These are phyloP conservation scores for Heterodera filipjevi DNA, from an alignment of 2,888 invertebrate species.

Conservation along the genomic window DNA sequence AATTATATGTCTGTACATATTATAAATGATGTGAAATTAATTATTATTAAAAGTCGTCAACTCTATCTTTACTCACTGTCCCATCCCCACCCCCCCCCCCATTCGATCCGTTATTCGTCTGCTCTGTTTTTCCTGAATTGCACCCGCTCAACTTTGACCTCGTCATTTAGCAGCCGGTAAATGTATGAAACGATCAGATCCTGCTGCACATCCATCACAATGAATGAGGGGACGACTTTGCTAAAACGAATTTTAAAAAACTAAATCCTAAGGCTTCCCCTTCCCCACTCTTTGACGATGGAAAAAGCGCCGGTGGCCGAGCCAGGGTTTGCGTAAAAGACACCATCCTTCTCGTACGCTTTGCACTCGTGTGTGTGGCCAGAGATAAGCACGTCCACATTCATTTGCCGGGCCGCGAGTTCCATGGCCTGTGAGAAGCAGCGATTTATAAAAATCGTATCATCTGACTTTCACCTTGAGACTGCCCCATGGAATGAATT, in stretches of 20 bases:
- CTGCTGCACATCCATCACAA: constrained; percentile 97
- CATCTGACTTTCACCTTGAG: constrained; percentile 42
- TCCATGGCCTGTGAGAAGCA: constrained; percentile 74
- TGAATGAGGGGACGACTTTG: constrained; percentile 89
- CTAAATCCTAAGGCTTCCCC: neutral
- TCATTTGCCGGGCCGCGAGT: constrained; percentile 89
- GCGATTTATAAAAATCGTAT: constrained; percentile 18
- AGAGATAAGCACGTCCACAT: constrained; percentile 96
- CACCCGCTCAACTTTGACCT: constrained; percentile 79
- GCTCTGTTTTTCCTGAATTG: constrained; percentile 27
- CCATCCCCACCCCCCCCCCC: neutral
- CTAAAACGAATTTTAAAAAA: constrained; percentile 65
- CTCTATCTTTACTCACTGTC: neutral
- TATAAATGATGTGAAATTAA: too few species aligned
- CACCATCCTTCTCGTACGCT: constrained; percentile 78
- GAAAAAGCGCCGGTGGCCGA: constrained; percentile 94
- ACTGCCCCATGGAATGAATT: constrained; percentile 96
- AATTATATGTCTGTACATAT: neutral
- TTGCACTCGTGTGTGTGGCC: constrained; percentile 98
- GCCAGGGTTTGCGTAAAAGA: constrained; percentile 98
- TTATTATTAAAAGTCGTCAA: too few species aligned
- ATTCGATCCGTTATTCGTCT: constrained; percentile 14
- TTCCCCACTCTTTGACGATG: constrained; percentile 45
- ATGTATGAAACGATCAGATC: constrained; percentile 96
- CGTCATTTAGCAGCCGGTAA: constrained; percentile 93